These are phyloP conservation scores for Drosophila kikkawai DNA, from an alignment of 1,140 invertebrate genomes.

Conservation along the genomic window DNA sequence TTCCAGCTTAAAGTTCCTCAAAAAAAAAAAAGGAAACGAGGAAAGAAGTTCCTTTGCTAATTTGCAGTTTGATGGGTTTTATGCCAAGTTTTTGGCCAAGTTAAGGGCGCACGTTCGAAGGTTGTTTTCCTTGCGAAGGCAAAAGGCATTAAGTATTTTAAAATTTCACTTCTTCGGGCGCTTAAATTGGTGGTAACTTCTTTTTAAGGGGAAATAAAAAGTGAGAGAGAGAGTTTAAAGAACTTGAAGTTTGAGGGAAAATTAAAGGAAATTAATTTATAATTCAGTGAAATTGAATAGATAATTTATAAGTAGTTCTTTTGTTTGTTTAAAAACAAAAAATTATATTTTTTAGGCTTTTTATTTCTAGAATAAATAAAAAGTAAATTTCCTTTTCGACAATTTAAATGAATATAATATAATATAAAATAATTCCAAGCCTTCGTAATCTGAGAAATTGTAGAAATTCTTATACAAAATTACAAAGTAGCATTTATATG, in stretches of 20 bases:
- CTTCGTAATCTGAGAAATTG: neutral
- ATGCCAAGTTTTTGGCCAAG: conserved; percentile 13
- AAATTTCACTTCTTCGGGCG: conserved; percentile 7
- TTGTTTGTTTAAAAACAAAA: neutral
- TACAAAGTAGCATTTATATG: neutral
- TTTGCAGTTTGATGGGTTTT: conserved; percentile 48
- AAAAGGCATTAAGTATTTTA: conserved; percentile 35
- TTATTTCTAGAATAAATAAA: too few relatives aligned
- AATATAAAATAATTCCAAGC: neutral
- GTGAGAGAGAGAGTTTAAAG: neutral
- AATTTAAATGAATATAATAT: neutral
- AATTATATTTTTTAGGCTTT: too few relatives aligned
- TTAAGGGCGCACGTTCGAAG: conserved; percentile 19
- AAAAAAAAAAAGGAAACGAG: neutral
- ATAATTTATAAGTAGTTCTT: neutral
- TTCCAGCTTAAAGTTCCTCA: conserved; percentile 48
- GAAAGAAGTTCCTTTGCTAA: conserved; percentile 21
- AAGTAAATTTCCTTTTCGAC: neutral
- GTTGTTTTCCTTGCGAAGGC: conserved; percentile 27
- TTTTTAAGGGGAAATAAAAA: neutral
- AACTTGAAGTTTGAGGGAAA: neutral
- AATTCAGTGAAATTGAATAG: neutral
- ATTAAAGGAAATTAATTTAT: neutral
- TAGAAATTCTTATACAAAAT: too few relatives aligned
- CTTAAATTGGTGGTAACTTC: conserved; percentile 5